Base-by-base conservation (phyloP, 2,113 vertebrate species). In the Pollimyrus isidori region DNA sequence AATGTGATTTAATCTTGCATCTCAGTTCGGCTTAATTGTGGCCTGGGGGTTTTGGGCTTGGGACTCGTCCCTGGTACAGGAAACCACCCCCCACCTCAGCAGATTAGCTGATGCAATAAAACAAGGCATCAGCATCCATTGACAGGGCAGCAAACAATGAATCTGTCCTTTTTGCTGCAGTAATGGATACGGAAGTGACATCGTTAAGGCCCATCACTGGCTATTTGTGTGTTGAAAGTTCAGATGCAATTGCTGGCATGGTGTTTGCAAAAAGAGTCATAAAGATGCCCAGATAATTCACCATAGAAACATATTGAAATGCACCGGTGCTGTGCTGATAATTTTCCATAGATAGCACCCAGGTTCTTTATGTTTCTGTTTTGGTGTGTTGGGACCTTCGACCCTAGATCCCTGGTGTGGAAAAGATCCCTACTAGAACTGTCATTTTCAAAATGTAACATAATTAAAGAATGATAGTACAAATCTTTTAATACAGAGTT, bases 1-100 rank as follows among this genome's bases (percentile, higher is more conserved):
- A 95, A 94, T 95, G 94, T 95, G 95, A 96, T 96, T 96, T 95
- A 96, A 96, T 96, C 94, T 95, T 92, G 93, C 93, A 93, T 95
- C 94, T 92, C 94, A 95, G 94, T 94, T 91, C 94, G 90, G 83
- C 91, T 93, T 97, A 97, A 97, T 97, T 95, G 94, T 92, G 95
- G 96, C 97, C 96, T 93, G 91, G 92, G 94, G 95, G 93, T 92
- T 92, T 94, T 94, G 92, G 92, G 92, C 93, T 95, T 93, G 92
- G 94, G 95, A 95, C 93, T 92, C 92, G 95, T 95, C 93, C 93
- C 94, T 91, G 91, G 95, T 95, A 96, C 95, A 97, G 96, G 94
- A 96, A 95, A 94, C 45, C 82, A 13, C 35, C 11, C 9, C 73
- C 11, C 9, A 93, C 92, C 90, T 90, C 93, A 86, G 92, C 94